phyloP scores from a whole-genome alignment of 2,888 invertebrate genomes.

The Gnatocerus cornutus region DNA sequence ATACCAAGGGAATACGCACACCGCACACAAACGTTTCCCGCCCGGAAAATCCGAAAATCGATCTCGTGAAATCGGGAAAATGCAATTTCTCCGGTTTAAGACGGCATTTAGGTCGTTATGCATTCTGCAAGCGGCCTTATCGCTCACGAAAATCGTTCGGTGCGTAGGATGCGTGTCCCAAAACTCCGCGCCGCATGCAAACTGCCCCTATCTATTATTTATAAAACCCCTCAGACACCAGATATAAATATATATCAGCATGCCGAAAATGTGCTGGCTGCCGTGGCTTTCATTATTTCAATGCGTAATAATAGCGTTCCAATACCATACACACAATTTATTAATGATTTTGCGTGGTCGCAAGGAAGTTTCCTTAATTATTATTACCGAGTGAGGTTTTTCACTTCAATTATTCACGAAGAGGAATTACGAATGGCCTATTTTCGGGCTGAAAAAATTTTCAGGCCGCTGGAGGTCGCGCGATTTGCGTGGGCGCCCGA shows the following conservation, averaged over 20 bases:
- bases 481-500: constrained; percentile 41
- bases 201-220: constrained; percentile 61
- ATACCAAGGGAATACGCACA: constrained; percentile 49
- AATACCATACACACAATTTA: constrained; percentile 47
- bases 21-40: constrained; percentile 21
- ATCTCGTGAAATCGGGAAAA: constrained; percentile 7
- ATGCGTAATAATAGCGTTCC: constrained; percentile 45
- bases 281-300: constrained; percentile 36
- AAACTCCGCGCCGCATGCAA: constrained; percentile 57
- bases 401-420: constrained; percentile 47
- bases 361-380: constrained; percentile 52
- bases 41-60: constrained; percentile 24
- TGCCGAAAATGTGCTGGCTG: constrained; percentile 35
- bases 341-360: constrained; percentile 55
- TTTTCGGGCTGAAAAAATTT: constrained; percentile 40
- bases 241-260: constrained; percentile 41
- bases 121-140: constrained; percentile 57
- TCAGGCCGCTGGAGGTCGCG: constrained; percentile 14
- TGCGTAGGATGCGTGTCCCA: constrained; percentile 57
- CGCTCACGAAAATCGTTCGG: constrained; percentile 59
- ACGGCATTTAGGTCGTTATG: constrained; percentile 51
- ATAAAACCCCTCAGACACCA: constrained; percentile 49
- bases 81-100: constrained; percentile 10
- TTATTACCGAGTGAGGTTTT: constrained; percentile 50
- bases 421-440: constrained; percentile 48